phyloP scores from a whole-genome alignment of 1,140 invertebrate genomes.

The Drosophila sucinea region DNA sequence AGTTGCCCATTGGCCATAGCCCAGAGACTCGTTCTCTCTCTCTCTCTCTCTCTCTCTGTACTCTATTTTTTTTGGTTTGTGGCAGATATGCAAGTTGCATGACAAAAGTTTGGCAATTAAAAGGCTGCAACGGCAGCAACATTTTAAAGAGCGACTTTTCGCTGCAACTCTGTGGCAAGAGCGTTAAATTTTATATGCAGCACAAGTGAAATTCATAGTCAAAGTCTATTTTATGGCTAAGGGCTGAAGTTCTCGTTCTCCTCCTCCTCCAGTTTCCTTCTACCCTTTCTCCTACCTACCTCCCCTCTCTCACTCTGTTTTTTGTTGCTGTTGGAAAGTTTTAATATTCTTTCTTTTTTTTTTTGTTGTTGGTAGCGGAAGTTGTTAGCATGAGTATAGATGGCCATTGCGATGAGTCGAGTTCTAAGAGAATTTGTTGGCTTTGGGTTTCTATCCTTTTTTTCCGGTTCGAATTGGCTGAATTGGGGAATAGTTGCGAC shows the following conservation, averaged over 20 bases:
- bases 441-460: constrained; percentile 47
- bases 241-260: constrained; percentile 34
- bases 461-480: constrained; percentile 28
- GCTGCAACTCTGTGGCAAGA: constrained; percentile 29
- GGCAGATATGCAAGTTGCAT: constrained; percentile 61
- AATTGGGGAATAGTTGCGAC: constrained; percentile 17
- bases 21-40: constrained; percentile 28
- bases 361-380: constrained; percentile 45
- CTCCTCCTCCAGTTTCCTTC: constrained; percentile 4
- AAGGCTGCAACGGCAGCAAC: constrained; percentile 41
- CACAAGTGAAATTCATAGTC: constrained; percentile 50
- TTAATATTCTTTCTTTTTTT: constrained; percentile 25
- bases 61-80: constrained; percentile 13
- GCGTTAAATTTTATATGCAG: constrained; percentile 56
- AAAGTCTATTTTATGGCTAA: constrained; percentile 64
- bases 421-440: constrained; percentile 33
- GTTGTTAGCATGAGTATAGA: constrained; percentile 63
- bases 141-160: constrained; percentile 44
- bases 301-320: not conserved
- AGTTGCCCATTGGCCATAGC: constrained; percentile 54
- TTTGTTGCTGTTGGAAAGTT: constrained; percentile 40
- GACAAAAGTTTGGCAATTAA: constrained; percentile 75
- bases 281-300: not conserved
- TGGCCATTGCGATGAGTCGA: constrained; percentile 39
- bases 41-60: not conserved